phyloP scores from a whole-genome alignment of 2,113 vertebrate species.

The Laticauda laticaudata region DNA sequence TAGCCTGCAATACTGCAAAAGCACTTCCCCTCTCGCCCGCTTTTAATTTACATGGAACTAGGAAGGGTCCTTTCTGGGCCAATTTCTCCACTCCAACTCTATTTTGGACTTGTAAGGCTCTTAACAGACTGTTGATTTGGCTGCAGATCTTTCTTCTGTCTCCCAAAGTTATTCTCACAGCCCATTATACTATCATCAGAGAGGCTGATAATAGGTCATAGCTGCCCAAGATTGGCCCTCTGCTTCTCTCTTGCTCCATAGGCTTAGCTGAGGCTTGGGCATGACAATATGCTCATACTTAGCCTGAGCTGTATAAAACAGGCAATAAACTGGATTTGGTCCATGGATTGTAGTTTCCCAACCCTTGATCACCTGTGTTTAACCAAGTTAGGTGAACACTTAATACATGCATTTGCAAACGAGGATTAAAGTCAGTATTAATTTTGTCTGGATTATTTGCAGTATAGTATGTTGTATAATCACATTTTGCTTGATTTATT shows the following conservation, averaged over 20 bases:
- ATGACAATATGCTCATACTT: not conserved
- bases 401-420: not conserved
- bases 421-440: not conserved
- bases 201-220: not conserved
- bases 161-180: not conserved
- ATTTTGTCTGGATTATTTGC: not conserved
- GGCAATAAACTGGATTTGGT: not conserved
- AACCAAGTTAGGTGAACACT: not conserved
- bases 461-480: not conserved
- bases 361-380: not conserved
- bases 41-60: not conserved
- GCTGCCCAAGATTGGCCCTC: not conserved
- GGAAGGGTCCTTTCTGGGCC: not conserved
- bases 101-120: not conserved
- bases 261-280: not conserved
- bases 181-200: not conserved
- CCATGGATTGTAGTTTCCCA: not conserved
- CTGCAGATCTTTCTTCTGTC: not conserved
- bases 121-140: not conserved
- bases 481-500: not conserved
- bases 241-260: not conserved
- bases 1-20: not conserved
- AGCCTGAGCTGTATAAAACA: not conserved
- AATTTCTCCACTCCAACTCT: not conserved
- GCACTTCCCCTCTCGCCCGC: not conserved